Evolutionary conservation across 92 coral and sea anemone species (phyloP).

Genomic region (Pocillopora meandrina): DNA sequence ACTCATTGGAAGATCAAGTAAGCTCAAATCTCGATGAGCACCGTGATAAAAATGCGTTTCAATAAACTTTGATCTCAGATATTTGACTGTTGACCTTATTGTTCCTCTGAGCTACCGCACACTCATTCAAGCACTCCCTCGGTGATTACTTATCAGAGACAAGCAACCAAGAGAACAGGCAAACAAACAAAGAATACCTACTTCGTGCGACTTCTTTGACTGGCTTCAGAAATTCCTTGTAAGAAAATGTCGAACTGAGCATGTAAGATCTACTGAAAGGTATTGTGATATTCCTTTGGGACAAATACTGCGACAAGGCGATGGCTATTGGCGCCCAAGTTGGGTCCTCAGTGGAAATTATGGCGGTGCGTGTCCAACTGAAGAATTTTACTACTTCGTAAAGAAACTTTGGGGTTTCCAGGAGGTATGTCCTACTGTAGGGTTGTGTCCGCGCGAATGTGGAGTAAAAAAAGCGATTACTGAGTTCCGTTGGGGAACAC

Average conservation of each 20-base stretch:
- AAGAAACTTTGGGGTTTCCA: conserved; percentile 65
- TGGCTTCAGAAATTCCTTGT: conserved; percentile 57
- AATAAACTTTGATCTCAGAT: too few species aligned
- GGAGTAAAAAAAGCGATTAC: conserved; percentile 41
- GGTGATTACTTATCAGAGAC: too few species aligned
- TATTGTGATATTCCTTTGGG: conserved; percentile 44
- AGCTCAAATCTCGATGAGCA: too few species aligned
- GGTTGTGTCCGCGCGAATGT: conserved; percentile 90
- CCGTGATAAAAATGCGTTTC: too few species aligned
- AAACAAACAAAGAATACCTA: conserved; percentile 36
- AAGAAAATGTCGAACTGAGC: conserved; percentile 46
- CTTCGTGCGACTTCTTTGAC: conserved; percentile 67
- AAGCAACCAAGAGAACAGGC: conserved; percentile 30
- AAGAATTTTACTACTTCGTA: conserved; percentile 30
- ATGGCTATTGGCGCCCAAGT: conserved; percentile 80
- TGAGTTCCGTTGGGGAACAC: conserved; percentile 79
- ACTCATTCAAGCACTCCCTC: too few species aligned
- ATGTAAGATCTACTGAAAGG: conserved; percentile 65
- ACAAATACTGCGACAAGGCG: conserved; percentile 34
- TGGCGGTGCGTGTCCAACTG: conserved; percentile 71
- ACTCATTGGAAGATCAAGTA: too few species aligned
- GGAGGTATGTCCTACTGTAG: conserved; percentile 65
- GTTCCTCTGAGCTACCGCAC: too few species aligned
- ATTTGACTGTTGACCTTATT: too few species aligned
- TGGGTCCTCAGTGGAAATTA: conserved; percentile 64